These are phyloP conservation scores for Andricus quercusramuli DNA, from an alignment of 2,888 invertebrate species.

Conservation along the genomic window DNA sequence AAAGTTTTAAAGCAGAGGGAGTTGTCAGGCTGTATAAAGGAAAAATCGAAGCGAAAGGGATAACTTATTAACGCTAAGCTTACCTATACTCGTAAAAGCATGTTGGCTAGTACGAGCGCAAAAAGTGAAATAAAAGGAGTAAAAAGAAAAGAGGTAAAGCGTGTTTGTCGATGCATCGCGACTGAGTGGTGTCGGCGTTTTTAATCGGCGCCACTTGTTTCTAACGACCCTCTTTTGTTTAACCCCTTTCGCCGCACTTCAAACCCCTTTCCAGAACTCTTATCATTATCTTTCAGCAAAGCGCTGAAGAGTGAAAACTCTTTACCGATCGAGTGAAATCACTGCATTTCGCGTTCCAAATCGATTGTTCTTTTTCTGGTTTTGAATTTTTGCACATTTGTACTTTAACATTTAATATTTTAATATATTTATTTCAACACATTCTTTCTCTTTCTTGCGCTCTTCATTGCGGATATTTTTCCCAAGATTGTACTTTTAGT, in stretches of 20 bases:
- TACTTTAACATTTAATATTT: no score
- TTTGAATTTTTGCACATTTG: no score
- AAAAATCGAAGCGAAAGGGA: slow-evolving; percentile 13
- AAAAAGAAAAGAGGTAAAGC: slow-evolving; percentile 49
- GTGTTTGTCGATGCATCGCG: slow-evolving; percentile 70
- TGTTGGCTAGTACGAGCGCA: not conserved
- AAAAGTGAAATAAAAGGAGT: slow-evolving; percentile 29
- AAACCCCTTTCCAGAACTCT: slow-evolving; percentile 51
- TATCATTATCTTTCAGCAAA: slow-evolving; percentile 37
- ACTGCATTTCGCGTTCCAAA: not conserved
- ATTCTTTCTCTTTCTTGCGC: no score
- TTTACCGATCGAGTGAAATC: slow-evolving; percentile 15
- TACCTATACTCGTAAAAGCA: slow-evolving; percentile 18
- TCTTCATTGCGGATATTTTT: no score
- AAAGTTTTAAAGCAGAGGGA: slow-evolving; percentile 6
- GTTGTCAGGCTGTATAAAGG: slow-evolving; percentile 2
- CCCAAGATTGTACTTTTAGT: no score
- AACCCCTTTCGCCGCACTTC: slow-evolving; percentile 64
- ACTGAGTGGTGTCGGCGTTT: slow-evolving; percentile 68
- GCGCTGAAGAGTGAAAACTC: slow-evolving; percentile 14
- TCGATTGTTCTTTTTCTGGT: not conserved
- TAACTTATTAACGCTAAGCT: slow-evolving; percentile 25
- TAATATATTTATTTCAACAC: no score
- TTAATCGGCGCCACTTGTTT: slow-evolving; percentile 75
- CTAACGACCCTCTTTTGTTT: slow-evolving; percentile 76